phyloP scores from a whole-genome alignment of 2,113 vertebrate genomes.

The Casuarius casuarius region DNA sequence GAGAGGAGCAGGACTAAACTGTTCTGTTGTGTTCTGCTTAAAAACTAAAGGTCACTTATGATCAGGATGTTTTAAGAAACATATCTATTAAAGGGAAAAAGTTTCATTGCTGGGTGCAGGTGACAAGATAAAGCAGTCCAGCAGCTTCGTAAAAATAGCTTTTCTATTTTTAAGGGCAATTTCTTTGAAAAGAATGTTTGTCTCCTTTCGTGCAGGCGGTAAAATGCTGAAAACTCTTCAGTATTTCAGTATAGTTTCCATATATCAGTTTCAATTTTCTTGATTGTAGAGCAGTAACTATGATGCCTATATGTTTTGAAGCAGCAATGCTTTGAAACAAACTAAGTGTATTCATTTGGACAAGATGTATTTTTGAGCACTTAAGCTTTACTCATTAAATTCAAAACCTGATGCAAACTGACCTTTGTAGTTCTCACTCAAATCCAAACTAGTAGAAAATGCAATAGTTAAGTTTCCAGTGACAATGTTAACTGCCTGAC shows the following conservation, averaged over 20 bases:
- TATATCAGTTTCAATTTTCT: neutral
- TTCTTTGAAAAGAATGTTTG: constrained; percentile 15
- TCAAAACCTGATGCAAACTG: constrained; percentile 33
- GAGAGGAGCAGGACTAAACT: neutral
- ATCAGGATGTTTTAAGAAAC: constrained; percentile 34
- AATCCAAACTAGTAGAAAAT: neutral
- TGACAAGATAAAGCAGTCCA: constrained; percentile 23
- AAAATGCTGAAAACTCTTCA: constrained; percentile 24
- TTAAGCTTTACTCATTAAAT: constrained; percentile 16
- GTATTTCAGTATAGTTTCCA: neutral
- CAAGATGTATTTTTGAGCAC: neutral
- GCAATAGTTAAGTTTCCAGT: neutral
- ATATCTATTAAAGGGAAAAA: constrained; percentile 33
- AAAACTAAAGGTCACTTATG: neutral
- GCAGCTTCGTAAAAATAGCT: constrained; percentile 44
- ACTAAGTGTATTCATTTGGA: neutral
- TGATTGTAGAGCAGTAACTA: neutral
- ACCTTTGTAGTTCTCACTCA: neutral
- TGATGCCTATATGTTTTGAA: neutral
- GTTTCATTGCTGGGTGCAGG: constrained; percentile 9
- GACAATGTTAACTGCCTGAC: neutral
- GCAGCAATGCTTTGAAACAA: neutral
- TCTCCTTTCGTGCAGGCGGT: neutral
- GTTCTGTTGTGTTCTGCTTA: neutral
- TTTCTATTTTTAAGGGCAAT: constrained; percentile 41